Conservation (phyloP, 1,140 invertebrate genomes). For the Diprion similis region DNA sequence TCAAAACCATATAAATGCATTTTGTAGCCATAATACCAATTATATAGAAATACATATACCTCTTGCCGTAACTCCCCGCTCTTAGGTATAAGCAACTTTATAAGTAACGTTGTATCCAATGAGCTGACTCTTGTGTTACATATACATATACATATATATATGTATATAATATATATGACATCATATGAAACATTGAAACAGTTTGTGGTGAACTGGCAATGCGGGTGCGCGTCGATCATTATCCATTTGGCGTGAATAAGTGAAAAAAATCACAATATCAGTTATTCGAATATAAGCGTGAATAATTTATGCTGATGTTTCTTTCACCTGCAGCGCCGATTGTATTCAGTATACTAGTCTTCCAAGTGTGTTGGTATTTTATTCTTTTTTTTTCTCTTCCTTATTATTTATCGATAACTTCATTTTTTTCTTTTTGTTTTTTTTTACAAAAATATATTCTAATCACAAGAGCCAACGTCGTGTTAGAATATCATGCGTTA, state of each 20-base stretch:
- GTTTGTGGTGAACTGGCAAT: background rate
- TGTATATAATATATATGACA: no score
- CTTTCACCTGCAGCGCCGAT: background rate
- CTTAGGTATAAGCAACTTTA: constrained; percentile 45
- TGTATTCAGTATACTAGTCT: constrained; percentile 1
- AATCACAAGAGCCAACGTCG: background rate
- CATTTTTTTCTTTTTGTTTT: background rate
- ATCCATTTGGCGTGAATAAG: no score
- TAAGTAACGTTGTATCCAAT: constrained; percentile 1
- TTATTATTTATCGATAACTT: no score
- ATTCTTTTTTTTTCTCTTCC: constrained; percentile 14
- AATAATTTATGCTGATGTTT: no score
- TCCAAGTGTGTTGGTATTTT: constrained; percentile 21
- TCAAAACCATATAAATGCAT: no score
- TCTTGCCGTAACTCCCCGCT: constrained; percentile 55
- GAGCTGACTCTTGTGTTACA: background rate
- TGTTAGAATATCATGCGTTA: background rate
- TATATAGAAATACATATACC: background rate
- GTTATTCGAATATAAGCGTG: no score
- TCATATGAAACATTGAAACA: background rate
- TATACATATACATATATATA: background rate
- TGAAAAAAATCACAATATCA: no score
- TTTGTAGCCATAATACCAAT: no score
- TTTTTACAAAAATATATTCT: background rate
- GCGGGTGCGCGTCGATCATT: no score